Conservation (phyloP, 1,140 invertebrate genomes). For the Cyrtorhinus lividipennis region DNA sequence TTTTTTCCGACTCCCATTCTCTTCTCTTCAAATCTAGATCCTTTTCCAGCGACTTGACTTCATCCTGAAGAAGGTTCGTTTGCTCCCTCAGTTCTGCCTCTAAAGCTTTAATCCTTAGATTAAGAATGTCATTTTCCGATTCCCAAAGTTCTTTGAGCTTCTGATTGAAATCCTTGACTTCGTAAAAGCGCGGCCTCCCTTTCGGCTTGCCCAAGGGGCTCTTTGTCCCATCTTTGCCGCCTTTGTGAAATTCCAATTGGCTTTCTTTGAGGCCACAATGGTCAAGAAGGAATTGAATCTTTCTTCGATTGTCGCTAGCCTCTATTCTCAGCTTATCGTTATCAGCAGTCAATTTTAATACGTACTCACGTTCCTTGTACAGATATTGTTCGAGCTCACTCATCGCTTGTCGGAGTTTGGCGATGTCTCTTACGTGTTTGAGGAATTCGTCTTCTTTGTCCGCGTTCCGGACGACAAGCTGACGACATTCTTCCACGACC, state of each 20-base stretch:
- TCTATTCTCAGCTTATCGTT: slow-evolving; percentile 20
- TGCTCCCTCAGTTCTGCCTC: slow-evolving; percentile 18
- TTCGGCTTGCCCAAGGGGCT: background rate
- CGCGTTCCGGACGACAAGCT: background rate
- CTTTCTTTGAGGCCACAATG: slow-evolving; percentile 14
- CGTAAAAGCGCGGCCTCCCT: slow-evolving; percentile 8
- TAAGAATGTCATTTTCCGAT: slow-evolving; percentile 1
- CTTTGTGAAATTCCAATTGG: background rate
- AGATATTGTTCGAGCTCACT: slow-evolving; percentile 20
- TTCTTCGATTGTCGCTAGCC: slow-evolving; percentile 10
- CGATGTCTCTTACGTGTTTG: slow-evolving; percentile 5
- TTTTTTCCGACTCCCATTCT: slow-evolving; percentile 16
- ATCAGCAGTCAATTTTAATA: slow-evolving; percentile 17
- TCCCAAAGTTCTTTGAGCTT: slow-evolving; percentile 8
- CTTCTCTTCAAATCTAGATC: slow-evolving; percentile 14
- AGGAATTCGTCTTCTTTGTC: slow-evolving; percentile 10
- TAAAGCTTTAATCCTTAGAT: slow-evolving; percentile 9
- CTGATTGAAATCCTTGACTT: slow-evolving; percentile 11
- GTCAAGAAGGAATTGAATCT: slow-evolving; percentile 13
- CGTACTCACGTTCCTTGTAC: slow-evolving; percentile 21
- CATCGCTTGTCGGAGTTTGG: slow-evolving; percentile 14
- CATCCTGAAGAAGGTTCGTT: slow-evolving; percentile 14
- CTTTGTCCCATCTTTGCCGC: background rate
- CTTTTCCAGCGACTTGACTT: slow-evolving; percentile 13
- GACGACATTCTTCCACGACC: slow-evolving; percentile 11